A percentile compares a stretch with the other conserved stretches of the same genome.
Conservation (phyloP, 2,797 vertebrate species). For the Scyliorhinus canicula region DNA sequence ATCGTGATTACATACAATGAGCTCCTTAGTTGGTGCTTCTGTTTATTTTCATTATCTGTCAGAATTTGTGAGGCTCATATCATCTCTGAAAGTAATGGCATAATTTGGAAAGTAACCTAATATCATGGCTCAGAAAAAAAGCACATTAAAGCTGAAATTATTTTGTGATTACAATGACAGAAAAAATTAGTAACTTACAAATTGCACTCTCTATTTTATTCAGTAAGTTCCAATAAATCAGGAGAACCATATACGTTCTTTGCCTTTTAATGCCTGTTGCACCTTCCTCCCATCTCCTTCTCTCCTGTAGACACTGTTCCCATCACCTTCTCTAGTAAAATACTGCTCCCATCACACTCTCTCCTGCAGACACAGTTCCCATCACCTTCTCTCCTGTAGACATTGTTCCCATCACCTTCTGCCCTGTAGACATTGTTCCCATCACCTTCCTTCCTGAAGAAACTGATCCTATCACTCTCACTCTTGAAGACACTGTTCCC, state of each 20-base stretch:
- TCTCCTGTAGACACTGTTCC: too few relatives aligned
- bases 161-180: not conserved
- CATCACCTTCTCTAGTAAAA: too few relatives aligned
- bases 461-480: too few relatives aligned
- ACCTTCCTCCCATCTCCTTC: not conserved
- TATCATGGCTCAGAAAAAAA: not conserved
- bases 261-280: not conserved
- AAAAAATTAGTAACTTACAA: not conserved
- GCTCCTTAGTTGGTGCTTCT: not conserved
- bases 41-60: not conserved
- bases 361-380: too few relatives aligned
- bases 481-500: too few relatives aligned
- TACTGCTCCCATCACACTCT: too few relatives aligned
- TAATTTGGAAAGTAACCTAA: not conserved
- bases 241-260: not conserved
- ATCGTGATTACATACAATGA: not conserved
- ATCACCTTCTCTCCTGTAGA: too few relatives aligned
- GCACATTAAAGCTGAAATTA: constrained; percentile 10
- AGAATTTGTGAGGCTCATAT: constrained; percentile 1
- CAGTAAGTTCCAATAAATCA: not conserved
- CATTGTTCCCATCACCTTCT: too few relatives aligned
- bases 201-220: not conserved
- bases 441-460: too few relatives aligned
- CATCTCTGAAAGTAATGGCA: constrained; percentile 6
- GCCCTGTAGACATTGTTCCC: too few relatives aligned